A percentile compares a stretch with the other conserved stretches of the same genome.
Evolutionary conservation across 2,797 vertebrate species (phyloP).

Genomic region (Thalassophryne amazonica): DNA sequence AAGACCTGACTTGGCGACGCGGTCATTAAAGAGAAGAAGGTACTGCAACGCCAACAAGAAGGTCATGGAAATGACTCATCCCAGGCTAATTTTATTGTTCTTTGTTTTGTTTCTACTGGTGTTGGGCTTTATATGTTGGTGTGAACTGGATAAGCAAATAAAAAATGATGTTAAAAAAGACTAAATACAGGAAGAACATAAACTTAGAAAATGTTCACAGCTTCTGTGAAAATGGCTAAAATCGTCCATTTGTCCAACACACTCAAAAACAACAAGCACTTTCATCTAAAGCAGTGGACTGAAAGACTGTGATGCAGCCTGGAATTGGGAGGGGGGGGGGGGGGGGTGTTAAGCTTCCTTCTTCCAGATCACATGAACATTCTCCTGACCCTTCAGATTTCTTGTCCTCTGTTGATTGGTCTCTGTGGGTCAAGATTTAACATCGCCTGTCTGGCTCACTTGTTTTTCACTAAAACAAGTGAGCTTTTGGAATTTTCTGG

Average conservation of each 20-base stretch:
- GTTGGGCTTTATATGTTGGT: no score
- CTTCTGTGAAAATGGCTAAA: slow-evolving; percentile 17
- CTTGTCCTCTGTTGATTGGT: slow-evolving; percentile 18
- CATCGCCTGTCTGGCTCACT: neutral
- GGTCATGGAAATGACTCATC: no score
- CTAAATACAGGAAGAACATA: no score
- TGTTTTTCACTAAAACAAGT: neutral
- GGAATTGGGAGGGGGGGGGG: no score
- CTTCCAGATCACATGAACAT: slow-evolving; percentile 65
- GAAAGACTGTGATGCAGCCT: slow-evolving; percentile 61
- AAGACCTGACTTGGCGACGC: no score
- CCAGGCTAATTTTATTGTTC: no score
- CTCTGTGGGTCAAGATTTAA: slow-evolving; percentile 4
- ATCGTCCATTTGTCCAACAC: slow-evolving; percentile 27
- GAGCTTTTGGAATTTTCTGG: no score
- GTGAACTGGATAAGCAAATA: no score
- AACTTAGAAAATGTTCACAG: slow-evolving; percentile 23
- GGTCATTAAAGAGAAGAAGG: no score
- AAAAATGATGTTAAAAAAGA: no score
- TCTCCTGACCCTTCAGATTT: slow-evolving; percentile 47
- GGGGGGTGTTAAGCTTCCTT: slow-evolving; percentile 61
- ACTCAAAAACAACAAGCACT: slow-evolving; percentile 49
- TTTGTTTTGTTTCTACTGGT: no score
- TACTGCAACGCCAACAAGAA: no score
- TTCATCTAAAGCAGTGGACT: slow-evolving; percentile 63